Percentiles rank a stretch among this genome's conserved stretches.
Evolutionary conservation across 2,113 vertebrate species (phyloP).

Genomic region (Chaetorhynchus papuensis): DNA sequence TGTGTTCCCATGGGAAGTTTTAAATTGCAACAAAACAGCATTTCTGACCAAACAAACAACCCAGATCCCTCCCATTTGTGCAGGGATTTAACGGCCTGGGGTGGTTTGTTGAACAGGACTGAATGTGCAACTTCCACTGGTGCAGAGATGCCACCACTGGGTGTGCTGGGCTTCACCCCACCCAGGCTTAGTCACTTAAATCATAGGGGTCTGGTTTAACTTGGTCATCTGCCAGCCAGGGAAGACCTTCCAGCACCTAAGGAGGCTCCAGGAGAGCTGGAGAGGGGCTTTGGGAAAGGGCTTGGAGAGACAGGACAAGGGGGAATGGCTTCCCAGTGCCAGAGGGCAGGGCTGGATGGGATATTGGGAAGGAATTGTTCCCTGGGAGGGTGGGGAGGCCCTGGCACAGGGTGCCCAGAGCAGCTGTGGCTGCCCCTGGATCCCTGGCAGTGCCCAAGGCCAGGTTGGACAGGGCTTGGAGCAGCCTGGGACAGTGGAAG

Average conservation of each 20-base stretch:
- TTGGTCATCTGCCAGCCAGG: not conserved
- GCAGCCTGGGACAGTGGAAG: rapidly evolving
- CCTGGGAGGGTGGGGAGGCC: rapidly evolving
- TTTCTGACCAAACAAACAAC: not conserved
- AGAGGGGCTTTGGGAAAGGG: not conserved
- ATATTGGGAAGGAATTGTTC: not conserved
- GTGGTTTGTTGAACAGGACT: not conserved
- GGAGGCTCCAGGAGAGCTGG: not conserved
- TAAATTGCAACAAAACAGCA: not conserved
- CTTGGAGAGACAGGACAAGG: not conserved
- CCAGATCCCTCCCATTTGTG: not conserved
- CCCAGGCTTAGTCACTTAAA: not conserved
- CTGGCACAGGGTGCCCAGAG: not conserved
- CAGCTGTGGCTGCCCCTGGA: not conserved
- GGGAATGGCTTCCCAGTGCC: not conserved
- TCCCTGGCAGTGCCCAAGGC: not conserved
- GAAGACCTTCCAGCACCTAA: not conserved
- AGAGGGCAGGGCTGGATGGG: not conserved
- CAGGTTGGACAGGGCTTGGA: rapidly evolving
- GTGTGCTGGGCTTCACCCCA: not conserved
- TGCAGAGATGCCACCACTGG: not conserved
- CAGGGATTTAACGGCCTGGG: not conserved
- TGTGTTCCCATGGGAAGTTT: rapidly evolving
- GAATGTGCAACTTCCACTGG: rapidly evolving
- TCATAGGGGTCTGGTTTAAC: not conserved